Base-by-base conservation (phyloP, 2,888 invertebrate species). In the Papilio gigon region DNA sequence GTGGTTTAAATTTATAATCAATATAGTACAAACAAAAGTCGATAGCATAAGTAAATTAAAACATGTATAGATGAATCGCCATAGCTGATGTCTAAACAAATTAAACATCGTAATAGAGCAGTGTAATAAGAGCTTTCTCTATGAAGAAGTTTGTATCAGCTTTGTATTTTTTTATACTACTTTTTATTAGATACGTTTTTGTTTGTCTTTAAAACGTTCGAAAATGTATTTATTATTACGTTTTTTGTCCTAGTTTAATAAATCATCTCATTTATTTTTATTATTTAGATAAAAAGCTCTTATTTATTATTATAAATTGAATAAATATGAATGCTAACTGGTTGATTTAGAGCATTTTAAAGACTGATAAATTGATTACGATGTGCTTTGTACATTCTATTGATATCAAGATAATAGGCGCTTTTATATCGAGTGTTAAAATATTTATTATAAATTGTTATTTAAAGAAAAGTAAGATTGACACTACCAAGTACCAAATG, bases 301-400 rank as follows among this genome's bases (percentile, higher is more conserved):
- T 44, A 44, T 17, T 42, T 17, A n/a, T 44, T 20, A 17, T 44
- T 17, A 20, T 6, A 44, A 12, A 14, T 4, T 5, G 5, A 42
- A 8, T n/a, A 17, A 42, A 40, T 40, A 40, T 12, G 11, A 47
- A 22, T 47, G 20, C 12, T 22, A 47, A 47, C 20, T 47, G n/a
- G 47, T 47, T 47, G 20, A 47, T 47, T 44, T 47, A 22, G 47
- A 12, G 22, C 22, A 47, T 22, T 47, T 47, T 47, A 53, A 53
- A 56, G 53, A 56, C 53, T 56, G 53, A 56, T 56, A 17, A 56
- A 56, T 17, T 56, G 27, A 27, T 53, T 27, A 27, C 27, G 6
- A 12, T 27, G 20, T 50, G 53, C 5, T 50, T 25, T 56, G 53
- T 56, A 56, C 27, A 50, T 47, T 47, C 11, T 22, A 47, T 47